Evolutionary conservation across 2,888 invertebrate species (phyloP), one percentile per base, ranked within the genome.

Genomic region (Ptychoptera albimana): DNA sequence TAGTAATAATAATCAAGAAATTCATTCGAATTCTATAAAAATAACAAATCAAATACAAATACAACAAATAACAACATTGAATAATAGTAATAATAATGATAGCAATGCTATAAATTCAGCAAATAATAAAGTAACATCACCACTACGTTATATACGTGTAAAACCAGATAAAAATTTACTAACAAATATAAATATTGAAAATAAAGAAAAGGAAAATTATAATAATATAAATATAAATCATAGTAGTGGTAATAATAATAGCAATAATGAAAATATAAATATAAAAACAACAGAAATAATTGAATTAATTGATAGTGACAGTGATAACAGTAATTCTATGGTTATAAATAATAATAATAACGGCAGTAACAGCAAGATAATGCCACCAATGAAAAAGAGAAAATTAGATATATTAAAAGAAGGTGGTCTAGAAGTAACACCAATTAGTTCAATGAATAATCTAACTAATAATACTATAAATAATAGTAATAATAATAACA

Each of bases 381-480:
- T 48, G 8, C 57, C 60, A 0, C 56, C 67, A 11, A 73, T 80
- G 50, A 81, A 80, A 61, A 74, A 72, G 53, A 74, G 77, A 49
- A 82, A 82, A 55, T 66, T 83, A 8, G 83, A 83, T 51, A 82
- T 83, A 37, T 66, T 84, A 35, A 77, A 80, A 46, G 79, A 82
- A 54, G 73, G 82, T 11, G 83, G 83, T 0, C 63, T 83, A 4
- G 82, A 83, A 57, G 82, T 83, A 2, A 83, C 82, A 1, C 75
- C 82, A 0, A 72, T 82, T 12, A 51, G 50, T 43, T 49, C 23
- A n/a, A n/a, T n/a, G n/a, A 35, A 35, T 8, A 13, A 35, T 35
- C 3, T 8, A 23, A 23, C 3, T 23, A 23, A 3, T 23, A 23
- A 23, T 7, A 23, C 7, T 23, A 7, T 23, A 23, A 23, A 23